Base-by-base conservation (phyloP, 2,113 vertebrate genomes). In the Entomyzon cyanotis region DNA sequence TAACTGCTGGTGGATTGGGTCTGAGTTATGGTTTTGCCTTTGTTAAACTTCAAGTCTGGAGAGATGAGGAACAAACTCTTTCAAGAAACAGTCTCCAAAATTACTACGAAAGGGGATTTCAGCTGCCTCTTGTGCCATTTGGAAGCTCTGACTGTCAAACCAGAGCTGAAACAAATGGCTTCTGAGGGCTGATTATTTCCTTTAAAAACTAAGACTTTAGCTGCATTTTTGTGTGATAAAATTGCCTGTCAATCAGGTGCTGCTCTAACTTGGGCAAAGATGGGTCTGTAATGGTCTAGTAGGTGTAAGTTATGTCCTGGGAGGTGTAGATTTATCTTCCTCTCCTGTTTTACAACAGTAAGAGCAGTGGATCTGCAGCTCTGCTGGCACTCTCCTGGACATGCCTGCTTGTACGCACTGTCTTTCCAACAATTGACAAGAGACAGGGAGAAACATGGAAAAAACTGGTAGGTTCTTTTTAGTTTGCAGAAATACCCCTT, bases 381-480 rank as follows among this genome's bases (percentile, higher is more conserved):
- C 97, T 98, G 64, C 95, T 99, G 87, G 99, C 99, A 6, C 95
- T 99, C 91, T 98, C 99, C 37, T 99, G 99, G 99, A 99, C 99
- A 31, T 99, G 98, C 95, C 97, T 99, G 31, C 97, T 99, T 56
- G 99, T 98, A 39, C 98, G 95, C 56, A 95, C 95, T 15, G 99
- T 98, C 87, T 99, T 99, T 96, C 97, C 98, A 58, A 95, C 95
- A 0, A 96, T 97, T 67, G 98, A 99, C 75, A 99, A 98, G 94
- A 98, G 98, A 95, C 98, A 98, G 69, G 99, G 99, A 62, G 98
- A 98, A 78, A 95, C 98, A 31, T 99, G 99, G 99, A 99, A 98
- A 95, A 99, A 99, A 97, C 97, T 99, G 98, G 99, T 99, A 96
- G 86, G 99, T 98, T 24, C 68, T 55, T 42, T 12, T 33, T 24